Evolutionary conservation across 2,113 vertebrate species (phyloP).

Genomic region (Channa maculata): DNA sequence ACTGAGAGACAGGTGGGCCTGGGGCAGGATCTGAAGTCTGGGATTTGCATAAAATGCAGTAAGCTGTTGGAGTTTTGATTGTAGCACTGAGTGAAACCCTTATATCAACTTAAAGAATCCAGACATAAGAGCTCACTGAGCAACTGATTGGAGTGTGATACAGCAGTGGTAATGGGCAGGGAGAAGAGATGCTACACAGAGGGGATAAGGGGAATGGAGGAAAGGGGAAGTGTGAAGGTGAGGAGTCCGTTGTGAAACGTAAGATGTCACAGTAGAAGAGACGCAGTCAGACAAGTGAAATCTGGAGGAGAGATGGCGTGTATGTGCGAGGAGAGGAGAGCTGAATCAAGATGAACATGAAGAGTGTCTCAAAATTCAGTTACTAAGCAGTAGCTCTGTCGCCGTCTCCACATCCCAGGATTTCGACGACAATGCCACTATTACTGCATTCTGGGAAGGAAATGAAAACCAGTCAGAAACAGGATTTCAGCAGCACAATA

Average conservation of each 20-base stretch:
- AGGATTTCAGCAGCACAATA: neutral
- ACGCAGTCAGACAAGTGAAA: constrained; percentile 53
- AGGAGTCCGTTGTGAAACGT: constrained; percentile 44
- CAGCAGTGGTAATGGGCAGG: constrained; percentile 44
- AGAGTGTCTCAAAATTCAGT: constrained; percentile 87
- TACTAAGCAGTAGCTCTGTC: constrained; percentile 98
- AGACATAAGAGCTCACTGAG: constrained; percentile 54
- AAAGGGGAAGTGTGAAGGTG: constrained; percentile 9
- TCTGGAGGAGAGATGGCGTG: constrained; percentile 30
- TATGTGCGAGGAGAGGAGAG: constrained; percentile 16
- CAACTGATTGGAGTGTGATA: constrained; percentile 64
- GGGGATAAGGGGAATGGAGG: neutral
- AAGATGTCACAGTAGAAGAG: constrained; percentile 19
- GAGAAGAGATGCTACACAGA: constrained; percentile 43
- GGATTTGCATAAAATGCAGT: constrained; percentile 48
- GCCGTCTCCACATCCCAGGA: constrained; percentile 99
- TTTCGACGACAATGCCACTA: constrained; percentile 99
- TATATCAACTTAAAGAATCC: constrained; percentile 56
- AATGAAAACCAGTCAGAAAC: neutral
- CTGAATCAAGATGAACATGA: constrained; percentile 50
- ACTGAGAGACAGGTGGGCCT: constrained; percentile 8
- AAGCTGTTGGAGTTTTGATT: constrained; percentile 57
- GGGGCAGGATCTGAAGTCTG: constrained; percentile 49
- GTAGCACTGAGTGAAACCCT: constrained; percentile 65
- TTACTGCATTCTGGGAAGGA: constrained; percentile 93